Base-by-base conservation (phyloP, 2,113 vertebrate species). In the Calidris pugnax region DNA sequence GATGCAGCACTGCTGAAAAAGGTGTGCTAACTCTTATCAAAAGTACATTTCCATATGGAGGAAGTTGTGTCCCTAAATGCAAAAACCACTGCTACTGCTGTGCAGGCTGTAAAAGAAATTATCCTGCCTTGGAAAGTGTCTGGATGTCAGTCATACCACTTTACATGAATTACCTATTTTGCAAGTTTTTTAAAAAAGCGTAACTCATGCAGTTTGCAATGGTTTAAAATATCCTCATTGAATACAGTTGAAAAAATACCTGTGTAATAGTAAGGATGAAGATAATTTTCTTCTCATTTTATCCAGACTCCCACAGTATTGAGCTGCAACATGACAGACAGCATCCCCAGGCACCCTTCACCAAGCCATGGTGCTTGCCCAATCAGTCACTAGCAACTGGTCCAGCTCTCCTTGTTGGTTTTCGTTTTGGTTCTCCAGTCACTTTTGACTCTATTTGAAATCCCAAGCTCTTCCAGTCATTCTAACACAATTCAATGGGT, bases 21-120 rank as follows among this genome's bases (percentile, higher is more conserved):
- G 75, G 43, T 90, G 76, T 80, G 32, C 78, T 92, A 93, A 64
- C 51, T 73, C 77, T 95, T 90, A 92, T 66, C 32, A 94, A 95
- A 97, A 97, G 78, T 71, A 63, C 32, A 72, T 83, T 97, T 97
- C 88, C 75, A 87, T 76, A 35, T 24, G 26, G 35, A 97, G 51
- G 74, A 94, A 95, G 88, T 93, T 93, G 85, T 85, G 81, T 94
- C 83, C 80, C 72, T 56, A 89, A 78, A 89, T 57, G 32, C 53
- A 80, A 79, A 90, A 62, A 88, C 2, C 39, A 47, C 35, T 24
- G 51, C 79, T 90, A 48, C 69, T 48, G 62, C 67, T 69, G 55
- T 89, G 57, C 33, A 82, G 6, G 21, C 59, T 88, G 24, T 87
- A 91, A 91, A 89, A 90, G 18, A 87, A 95, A 87, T 66, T 22